A percentile compares a stretch with the other conserved stretches of the same genome.
Evolutionary conservation across 2,797 vertebrate species (phyloP).

Genomic region (Trachops cirrhosus): DNA sequence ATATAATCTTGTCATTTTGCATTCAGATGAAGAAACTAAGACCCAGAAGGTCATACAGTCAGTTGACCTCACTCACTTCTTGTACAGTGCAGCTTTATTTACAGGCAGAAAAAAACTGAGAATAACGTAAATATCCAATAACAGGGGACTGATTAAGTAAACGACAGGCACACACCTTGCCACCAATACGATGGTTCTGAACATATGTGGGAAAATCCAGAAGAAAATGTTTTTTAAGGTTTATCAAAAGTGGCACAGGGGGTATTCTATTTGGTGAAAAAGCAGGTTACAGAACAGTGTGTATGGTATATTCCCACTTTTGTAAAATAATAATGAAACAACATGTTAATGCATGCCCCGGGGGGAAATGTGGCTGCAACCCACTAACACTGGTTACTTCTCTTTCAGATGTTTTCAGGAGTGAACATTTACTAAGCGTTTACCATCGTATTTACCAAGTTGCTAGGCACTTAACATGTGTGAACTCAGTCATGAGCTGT

Average conservation of each 20-base stretch:
- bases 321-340: neutral
- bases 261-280: neutral
- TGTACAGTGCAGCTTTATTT: neutral
- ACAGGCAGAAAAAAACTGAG: neutral
- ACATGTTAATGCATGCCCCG: neutral
- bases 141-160: neutral
- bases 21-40: constrained; percentile 27
- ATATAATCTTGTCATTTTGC: neutral
- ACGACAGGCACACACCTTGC: neutral
- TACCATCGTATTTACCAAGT: neutral
- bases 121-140: neutral
- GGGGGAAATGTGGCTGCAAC: neutral
- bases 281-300: neutral
- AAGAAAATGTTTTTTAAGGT: neutral
- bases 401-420: neutral
- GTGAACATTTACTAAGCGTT: neutral
- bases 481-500: neutral
- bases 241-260: neutral
- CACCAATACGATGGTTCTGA: neutral
- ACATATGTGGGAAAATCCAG: neutral
- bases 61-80: neutral
- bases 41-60: neutral
- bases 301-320: neutral
- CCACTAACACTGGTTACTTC: neutral
- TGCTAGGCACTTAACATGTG: neutral